Base-by-base conservation (phyloP, 1,140 invertebrate genomes). In the Micrasema longulum region DNA sequence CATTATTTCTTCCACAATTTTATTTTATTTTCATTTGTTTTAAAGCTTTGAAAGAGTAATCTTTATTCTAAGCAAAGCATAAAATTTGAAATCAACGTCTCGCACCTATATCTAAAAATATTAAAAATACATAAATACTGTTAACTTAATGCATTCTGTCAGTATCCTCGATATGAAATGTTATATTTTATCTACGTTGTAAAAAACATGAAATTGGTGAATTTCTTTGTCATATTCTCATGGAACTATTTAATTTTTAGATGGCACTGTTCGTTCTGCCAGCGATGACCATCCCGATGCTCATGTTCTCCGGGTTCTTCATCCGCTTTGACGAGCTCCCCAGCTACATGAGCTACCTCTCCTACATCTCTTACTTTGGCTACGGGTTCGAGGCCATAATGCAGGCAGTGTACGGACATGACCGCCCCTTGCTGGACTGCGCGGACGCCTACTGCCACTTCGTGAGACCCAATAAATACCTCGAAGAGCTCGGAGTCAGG, bases 301-400 rank as follows among this genome's bases (percentile, higher is more conserved):
- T 96, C 45, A 86, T 96, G 55, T 95, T 93, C 78, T 90, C 91
- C 0, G 94, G 94, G 41, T 96, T 95, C 81, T 95, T 96, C 79
- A 88, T 96, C 12, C 91, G 91, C 53, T 88, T 95, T 77, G 83
- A 87, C 11, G 93, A 94, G 67, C 88, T 96, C 57, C 89, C 92
- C 0, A 76, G 79, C 1, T 94, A 91, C 76, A 82, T 96, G 55
- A 87, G 88, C 50, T 90, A 90, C 73, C 82, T 96, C 4, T 89
- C 91, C 20, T 84, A 88, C 70, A 79, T 93, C 2, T 94, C 93
- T 20, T 95, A 93, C 78, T 92, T 95, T 73, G 88, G 92, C 77
- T 95, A 95, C 62, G 87, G 89, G 0, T 95, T 95, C 77, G 93
- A 95, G 80, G 91, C 92, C 2, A 83, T 91, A 0, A 78, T 95